Conservation (phyloP, 2,797 vertebrate species). For the Epinephelus coioides region DNA sequence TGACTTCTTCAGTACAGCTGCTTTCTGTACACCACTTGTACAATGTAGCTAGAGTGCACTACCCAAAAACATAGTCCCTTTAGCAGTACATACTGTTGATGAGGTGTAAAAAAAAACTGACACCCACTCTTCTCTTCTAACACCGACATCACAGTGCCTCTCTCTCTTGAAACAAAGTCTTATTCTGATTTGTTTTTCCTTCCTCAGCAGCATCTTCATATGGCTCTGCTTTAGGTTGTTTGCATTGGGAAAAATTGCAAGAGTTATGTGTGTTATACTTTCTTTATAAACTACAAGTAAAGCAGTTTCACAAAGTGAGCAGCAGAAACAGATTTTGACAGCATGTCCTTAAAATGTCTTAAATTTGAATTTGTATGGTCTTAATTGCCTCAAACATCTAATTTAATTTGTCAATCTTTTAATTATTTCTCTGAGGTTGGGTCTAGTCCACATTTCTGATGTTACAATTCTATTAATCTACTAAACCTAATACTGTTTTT, state of each 20-base stretch:
- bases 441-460: too few relatives aligned
- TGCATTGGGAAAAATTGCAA: not conserved
- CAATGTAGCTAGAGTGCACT: constrained; percentile 14
- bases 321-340: not conserved
- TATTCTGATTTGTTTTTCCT: not conserved
- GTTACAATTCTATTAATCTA: too few relatives aligned
- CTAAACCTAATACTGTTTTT: too few relatives aligned
- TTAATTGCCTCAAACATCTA: too few relatives aligned
- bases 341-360: too few relatives aligned
- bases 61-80: constrained; percentile 21
- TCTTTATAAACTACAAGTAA: not conserved
- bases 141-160: not conserved
- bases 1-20: constrained; percentile 12
- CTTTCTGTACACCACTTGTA: constrained; percentile 32
- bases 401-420: too few relatives aligned
- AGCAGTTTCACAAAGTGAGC: too few relatives aligned
- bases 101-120: constrained; percentile 15
- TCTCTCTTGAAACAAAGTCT: not conserved
- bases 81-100: not conserved
- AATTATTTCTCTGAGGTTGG: too few relatives aligned
- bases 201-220: not conserved
- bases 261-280: not conserved
- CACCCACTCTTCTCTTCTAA: constrained; percentile 6
- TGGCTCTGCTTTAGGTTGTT: not conserved
- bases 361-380: too few relatives aligned